Evolutionary conservation across 2,888 invertebrate genomes (phyloP).

Genomic region (Acrobasis repandana): DNA sequence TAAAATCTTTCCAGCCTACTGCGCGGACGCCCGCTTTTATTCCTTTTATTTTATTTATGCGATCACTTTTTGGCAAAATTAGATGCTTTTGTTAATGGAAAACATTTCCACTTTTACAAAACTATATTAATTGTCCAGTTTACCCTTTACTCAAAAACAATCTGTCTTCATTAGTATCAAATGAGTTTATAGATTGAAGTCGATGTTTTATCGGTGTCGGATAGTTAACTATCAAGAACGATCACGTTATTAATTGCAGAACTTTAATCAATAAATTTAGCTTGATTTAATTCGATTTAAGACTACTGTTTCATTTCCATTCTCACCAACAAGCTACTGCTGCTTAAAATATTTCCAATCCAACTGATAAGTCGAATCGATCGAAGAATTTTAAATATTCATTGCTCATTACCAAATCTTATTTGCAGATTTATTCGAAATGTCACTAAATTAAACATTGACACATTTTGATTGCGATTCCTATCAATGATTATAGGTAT

Average conservation of each 20-base stretch:
- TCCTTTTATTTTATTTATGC: conserved; percentile 67
- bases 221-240: background rate
- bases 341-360: conserved; percentile 1
- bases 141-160: background rate
- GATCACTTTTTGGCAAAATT: conserved; percentile 72
- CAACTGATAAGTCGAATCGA: background rate
- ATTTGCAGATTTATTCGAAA: conserved; percentile 10
- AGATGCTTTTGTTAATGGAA: conserved; percentile 38
- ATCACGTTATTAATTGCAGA: background rate
- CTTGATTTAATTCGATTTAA: background rate
- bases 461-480: conserved; percentile 4
- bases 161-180: background rate
- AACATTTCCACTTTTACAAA: conserved; percentile 4
- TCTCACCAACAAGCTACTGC: background rate
- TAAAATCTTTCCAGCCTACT: conserved; percentile 83
- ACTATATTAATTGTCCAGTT: no score
- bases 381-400: conserved; percentile 16
- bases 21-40: conserved; percentile 75
- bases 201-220: background rate
- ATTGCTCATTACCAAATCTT: conserved; percentile 12
- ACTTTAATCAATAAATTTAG: background rate
- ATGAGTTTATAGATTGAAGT: background rate
- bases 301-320: background rate
- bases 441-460: conserved; percentile 6
- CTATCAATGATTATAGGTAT: background rate